Evolutionary conservation across 1,140 invertebrate species (phyloP).

Genomic region (Drosophila sulfurigaster): DNA sequence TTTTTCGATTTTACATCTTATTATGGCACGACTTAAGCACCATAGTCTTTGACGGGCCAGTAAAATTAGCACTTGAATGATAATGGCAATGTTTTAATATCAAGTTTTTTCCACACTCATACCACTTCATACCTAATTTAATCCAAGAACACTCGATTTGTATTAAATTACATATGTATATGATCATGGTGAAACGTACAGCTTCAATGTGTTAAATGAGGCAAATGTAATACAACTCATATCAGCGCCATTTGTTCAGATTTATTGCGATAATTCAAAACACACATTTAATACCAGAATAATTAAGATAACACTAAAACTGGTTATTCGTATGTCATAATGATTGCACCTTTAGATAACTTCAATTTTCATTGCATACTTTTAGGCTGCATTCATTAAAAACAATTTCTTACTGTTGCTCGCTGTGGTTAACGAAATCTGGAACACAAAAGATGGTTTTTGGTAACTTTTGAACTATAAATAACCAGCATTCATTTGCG

Average conservation of each 20-base stretch:
- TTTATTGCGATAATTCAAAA: constrained; percentile 9
- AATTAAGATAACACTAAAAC: constrained; percentile 8
- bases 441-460: not conserved
- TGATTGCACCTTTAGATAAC: not conserved
- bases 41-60: constrained; percentile 38
- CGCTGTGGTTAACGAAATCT: not conserved
- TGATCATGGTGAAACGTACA: no score
- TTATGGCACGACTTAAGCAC: constrained; percentile 40
- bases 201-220: not conserved
- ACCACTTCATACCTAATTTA: not conserved
- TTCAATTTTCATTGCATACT: constrained; percentile 18
- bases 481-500: not conserved
- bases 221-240: not conserved
- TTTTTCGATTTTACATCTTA: constrained; percentile 43
- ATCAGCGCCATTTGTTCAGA: not conserved
- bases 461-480: constrained; percentile 24
- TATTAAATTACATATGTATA: not conserved
- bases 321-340: not conserved
- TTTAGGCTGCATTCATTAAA: not conserved
- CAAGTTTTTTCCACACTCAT: constrained; percentile 34
- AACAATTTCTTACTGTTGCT: not conserved
- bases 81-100: constrained; percentile 78
- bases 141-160: not conserved
- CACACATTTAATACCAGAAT: not conserved
- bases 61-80: constrained; percentile 77